Percentiles rank a stretch among this genome's conserved stretches.
phyloP scores from a whole-genome alignment of 2,797 vertebrate species.

The Craterocephalus amniculus region DNA sequence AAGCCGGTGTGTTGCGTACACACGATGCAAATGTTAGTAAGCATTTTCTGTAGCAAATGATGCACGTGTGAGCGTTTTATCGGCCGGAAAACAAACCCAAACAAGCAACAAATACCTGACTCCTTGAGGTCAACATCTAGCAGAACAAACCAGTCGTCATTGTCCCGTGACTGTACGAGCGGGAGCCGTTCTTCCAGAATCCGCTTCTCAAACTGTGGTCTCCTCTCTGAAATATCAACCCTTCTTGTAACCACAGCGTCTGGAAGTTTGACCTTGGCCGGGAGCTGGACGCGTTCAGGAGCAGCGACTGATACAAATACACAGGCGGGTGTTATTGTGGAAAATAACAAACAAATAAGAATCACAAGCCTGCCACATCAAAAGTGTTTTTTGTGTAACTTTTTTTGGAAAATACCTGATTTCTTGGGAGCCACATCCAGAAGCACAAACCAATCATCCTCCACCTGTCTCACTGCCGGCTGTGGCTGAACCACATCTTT shows the following conservation, averaged over 20 bases:
- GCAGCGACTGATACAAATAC: conserved; percentile 58
- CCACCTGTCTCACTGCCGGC: conserved; percentile 51
- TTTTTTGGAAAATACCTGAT: conserved; percentile 65
- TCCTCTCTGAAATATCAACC: conserved; percentile 42
- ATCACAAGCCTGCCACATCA: background rate
- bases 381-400: background rate
- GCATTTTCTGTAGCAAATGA: conserved; percentile 23
- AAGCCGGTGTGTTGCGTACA: conserved; percentile 2
- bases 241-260: conserved; percentile 33
- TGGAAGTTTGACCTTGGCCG: conserved; percentile 40
- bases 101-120: conserved; percentile 68
- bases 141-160: conserved; percentile 82
- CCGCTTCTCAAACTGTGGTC: conserved; percentile 60
- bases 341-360: background rate
- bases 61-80: background rate
- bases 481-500: conserved; percentile 23
- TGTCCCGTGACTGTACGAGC: conserved; percentile 41
- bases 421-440: conserved; percentile 60
- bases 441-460: conserved; percentile 71
- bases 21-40: conserved; percentile 49
- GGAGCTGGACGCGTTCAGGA: conserved; percentile 37
- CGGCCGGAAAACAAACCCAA: conserved; percentile 18
- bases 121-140: conserved; percentile 67
- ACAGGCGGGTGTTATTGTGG: conserved; percentile 43
- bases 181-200: conserved; percentile 67